Evolutionary conservation across 2,888 invertebrate genomes (phyloP).

Genomic region (Drosophila prostipennis): DNA sequence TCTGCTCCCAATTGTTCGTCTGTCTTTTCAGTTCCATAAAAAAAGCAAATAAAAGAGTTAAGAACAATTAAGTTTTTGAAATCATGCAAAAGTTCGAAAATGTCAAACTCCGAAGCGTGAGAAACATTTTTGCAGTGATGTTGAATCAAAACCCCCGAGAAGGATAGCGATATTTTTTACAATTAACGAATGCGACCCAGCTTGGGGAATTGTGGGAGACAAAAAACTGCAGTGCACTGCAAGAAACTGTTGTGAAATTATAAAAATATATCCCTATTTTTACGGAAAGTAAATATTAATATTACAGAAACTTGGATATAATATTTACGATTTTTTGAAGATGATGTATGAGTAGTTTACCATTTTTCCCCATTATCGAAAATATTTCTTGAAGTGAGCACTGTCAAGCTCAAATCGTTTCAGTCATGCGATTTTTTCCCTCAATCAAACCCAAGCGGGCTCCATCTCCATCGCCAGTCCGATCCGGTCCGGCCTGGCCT

Average conservation of each 20-base stretch:
- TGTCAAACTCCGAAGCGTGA: constrained; percentile 84
- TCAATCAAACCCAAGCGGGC: constrained; percentile 48
- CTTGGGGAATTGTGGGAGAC: constrained; percentile 64
- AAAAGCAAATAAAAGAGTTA: constrained; percentile 70
- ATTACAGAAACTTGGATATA: background rate
- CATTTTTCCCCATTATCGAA: rapidly evolving
- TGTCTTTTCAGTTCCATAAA: constrained; percentile 34
- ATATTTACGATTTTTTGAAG: background rate
- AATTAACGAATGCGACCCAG: constrained; percentile 68
- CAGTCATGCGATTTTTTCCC: constrained; percentile 71
- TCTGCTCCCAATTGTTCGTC: constrained; percentile 53
- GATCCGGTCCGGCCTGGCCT: constrained; percentile 28
- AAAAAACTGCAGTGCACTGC: constrained; percentile 42
- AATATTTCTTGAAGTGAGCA: constrained; percentile 23
- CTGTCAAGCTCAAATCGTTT: constrained; percentile 70
- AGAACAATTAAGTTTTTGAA: constrained; percentile 81
- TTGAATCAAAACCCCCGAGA: constrained; percentile 54
- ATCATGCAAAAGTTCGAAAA: constrained; percentile 84
- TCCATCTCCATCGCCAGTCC: constrained; percentile 29
- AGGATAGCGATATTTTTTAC: constrained; percentile 73
- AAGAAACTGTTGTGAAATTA: background rate
- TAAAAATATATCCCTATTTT: too few species aligned
- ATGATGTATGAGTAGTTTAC: background rate
- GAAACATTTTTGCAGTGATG: constrained; percentile 79
- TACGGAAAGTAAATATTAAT: background rate